Percentiles rank a stretch among this genome's conserved stretches.
phyloP scores from a whole-genome alignment of 2,888 invertebrate species.

The Ferrisia virgata region DNA sequence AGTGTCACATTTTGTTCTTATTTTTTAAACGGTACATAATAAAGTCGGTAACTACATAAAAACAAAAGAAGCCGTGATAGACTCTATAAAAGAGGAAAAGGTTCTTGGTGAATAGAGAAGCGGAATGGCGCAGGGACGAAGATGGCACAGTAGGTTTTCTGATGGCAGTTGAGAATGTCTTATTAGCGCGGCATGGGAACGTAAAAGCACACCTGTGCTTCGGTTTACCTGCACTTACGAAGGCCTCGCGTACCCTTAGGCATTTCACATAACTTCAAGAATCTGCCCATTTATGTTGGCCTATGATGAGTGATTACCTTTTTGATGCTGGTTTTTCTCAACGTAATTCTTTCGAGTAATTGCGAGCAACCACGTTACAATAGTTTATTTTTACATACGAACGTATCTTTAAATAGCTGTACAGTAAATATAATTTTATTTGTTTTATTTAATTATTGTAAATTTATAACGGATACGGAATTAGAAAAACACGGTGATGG shows the following conservation, averaged over 20 bases:
- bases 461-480: not conserved
- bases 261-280: constrained; percentile 45
- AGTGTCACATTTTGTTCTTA: constrained; percentile 26
- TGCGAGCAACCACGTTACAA: constrained; percentile 20
- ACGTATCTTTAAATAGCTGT: not conserved
- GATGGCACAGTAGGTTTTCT: constrained; percentile 46
- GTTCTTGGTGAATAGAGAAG: constrained; percentile 7
- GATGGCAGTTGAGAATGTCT: constrained; percentile 46
- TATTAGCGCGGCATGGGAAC: constrained; percentile 46
- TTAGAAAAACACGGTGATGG: not conserved
- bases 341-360: constrained; percentile 26
- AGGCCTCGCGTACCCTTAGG: constrained; percentile 43
- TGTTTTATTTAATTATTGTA: not conserved
- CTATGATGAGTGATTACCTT: constrained; percentile 44
- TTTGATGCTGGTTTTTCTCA: constrained; percentile 39
- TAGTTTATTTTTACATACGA: not conserved
- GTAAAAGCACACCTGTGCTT: constrained; percentile 45
- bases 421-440: constrained; percentile 18
- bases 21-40: constrained; percentile 33
- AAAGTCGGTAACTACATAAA: constrained; percentile 43
- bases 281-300: constrained; percentile 44
- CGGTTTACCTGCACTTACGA: constrained; percentile 44
- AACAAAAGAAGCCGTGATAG: constrained; percentile 35
- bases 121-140: constrained; percentile 39
- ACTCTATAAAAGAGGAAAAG: constrained; percentile 31